Percentiles rank a stretch among this genome's conserved stretches.
Conservation (phyloP, 2,113 vertebrate genomes). For the Tachysurus vachellii region DNA sequence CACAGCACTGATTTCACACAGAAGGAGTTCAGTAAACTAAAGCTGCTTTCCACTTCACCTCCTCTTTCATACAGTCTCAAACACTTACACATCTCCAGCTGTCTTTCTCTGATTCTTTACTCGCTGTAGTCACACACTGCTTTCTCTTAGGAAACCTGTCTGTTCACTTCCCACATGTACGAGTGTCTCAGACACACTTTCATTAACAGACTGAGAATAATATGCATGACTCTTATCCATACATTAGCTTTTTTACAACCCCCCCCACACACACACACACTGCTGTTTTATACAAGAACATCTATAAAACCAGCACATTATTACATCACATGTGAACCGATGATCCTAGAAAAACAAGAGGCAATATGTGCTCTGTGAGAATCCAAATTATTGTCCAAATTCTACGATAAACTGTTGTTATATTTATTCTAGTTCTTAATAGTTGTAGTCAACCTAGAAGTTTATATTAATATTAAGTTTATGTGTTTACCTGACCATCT, state of each 20-base stretch:
- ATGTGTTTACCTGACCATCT: background rate
- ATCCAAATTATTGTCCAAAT: background rate
- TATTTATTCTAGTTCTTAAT: background rate
- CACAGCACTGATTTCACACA: constrained; percentile 35
- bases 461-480: no score
- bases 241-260: background rate
- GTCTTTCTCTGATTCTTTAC: background rate
- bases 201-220: constrained; percentile 29
- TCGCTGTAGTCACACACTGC: constrained; percentile 8
- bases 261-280: background rate
- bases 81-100: background rate
- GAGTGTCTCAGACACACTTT: constrained; percentile 25
- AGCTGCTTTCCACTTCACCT: background rate
- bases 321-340: background rate
- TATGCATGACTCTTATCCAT: background rate
- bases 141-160: constrained; percentile 10
- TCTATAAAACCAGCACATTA: background rate
- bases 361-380: background rate
- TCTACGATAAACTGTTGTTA: background rate
- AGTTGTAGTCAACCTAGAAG: background rate
- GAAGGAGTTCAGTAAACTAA: constrained; percentile 14
- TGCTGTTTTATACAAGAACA: background rate
- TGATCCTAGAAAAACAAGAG: background rate
- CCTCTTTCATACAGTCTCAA: constrained; percentile 5
- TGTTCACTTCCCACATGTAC: constrained; percentile 16